Base-by-base conservation (phyloP, 1,140 invertebrate species). In the Dinothrombium tinctorium region DNA sequence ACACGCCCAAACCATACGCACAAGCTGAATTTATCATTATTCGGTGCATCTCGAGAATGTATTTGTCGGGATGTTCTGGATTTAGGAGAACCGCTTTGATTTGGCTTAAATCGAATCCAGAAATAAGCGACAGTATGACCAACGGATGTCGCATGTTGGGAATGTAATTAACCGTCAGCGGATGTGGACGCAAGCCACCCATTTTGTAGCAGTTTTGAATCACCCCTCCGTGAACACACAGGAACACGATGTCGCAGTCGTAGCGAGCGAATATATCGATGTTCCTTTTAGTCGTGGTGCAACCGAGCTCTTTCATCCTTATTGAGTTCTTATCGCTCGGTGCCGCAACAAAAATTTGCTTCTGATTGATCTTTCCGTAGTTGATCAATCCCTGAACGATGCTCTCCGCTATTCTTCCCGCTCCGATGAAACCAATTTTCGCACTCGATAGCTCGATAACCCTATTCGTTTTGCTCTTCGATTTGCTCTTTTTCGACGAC, bases 401-500 rank as follows among this genome's bases (percentile, higher is more conserved):
- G 9, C 33, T 31, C 17, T 48, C 40, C 11, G 40, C 20, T 4
- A 48, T 47, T 32, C 32, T 44, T 23, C 47, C 47, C 4, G 47
- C 47, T 23, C 47, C 47, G 11, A 48, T 42, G 26, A 48, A 43
- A 6, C 47, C 47, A 38, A 48, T 48, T 21, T 37, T 44, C 7
- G 43, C 43, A 7, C 25, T 17, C 5, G 20, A 12, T 2, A 42
- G 11, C 14, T 44, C 43, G 22, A 39, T 12, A 9, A n/a, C n/a
- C n/a, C n/a, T n/a, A n/a, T n/a, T n/a, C n/a, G n/a, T n/a, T n/a
- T n/a, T n/a, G n/a, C n/a, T n/a, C n/a, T n/a, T n/a, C n/a, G n/a
- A n/a, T n/a, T n/a, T n/a, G n/a, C n/a, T n/a, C n/a, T n/a, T n/a
- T n/a, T n/a, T n/a, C n/a, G n/a, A n/a, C n/a, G n/a, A n/a, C n/a